Conservation (phyloP, 2,113 vertebrate species). For the Oryzias melastigma region DNA sequence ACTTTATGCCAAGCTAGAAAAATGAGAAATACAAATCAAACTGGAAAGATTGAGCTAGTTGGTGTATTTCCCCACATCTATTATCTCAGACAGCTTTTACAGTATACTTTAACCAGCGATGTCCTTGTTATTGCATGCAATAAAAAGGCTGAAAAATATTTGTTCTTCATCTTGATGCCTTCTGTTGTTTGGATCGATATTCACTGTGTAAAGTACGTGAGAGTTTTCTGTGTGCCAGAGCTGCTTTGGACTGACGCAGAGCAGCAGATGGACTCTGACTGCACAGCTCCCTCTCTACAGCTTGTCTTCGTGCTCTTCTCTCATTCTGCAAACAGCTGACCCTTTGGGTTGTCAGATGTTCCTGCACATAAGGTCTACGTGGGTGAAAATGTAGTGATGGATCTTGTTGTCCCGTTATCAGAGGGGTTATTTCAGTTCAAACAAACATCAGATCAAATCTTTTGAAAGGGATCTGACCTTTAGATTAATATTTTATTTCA, state of each 20-base stretch:
- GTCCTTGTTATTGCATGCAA: neutral
- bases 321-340: conserved; percentile 47
- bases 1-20: conserved; percentile 25
- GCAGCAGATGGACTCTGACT: conserved; percentile 65
- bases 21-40: conserved; percentile 16
- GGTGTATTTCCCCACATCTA: neutral
- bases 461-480: too few species aligned
- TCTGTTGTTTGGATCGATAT: conserved; percentile 42
- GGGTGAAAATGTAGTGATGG: neutral
- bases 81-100: neutral
- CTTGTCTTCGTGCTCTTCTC: conserved; percentile 25
- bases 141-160: conserved; percentile 16
- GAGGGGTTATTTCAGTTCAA: too few species aligned
- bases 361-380: conserved; percentile 24
- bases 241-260: conserved; percentile 57
- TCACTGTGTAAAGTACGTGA: conserved; percentile 29
- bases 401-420: too few species aligned
- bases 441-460: too few species aligned
- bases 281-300: conserved; percentile 19
- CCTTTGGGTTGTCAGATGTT: conserved; percentile 27
- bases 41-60: neutral
- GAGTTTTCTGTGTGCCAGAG: conserved; percentile 42
- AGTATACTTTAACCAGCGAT: neutral
- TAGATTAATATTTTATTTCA: neutral
- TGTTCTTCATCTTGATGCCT: conserved; percentile 25